Conservation (phyloP, 2,888 invertebrate genomes). For the Yponomeuta malinellus region DNA sequence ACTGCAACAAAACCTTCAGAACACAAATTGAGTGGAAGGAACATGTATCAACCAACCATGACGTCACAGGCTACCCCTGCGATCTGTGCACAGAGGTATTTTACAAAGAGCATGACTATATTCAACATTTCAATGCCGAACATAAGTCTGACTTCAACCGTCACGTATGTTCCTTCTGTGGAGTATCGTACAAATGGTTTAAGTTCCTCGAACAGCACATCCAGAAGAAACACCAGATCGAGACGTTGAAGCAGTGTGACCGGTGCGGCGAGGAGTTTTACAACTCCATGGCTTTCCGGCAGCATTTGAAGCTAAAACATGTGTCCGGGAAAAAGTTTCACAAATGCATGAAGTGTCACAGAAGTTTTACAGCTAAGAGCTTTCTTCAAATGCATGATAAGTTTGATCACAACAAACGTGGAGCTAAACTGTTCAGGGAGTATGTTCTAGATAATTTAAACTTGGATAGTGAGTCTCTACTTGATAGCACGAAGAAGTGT, state of each 20-base stretch:
- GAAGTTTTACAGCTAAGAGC: conserved; percentile 12
- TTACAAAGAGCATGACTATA: conserved; percentile 6
- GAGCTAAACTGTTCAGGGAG: background rate
- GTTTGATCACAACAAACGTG: conserved; percentile 10
- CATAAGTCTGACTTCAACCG: conserved; percentile 13
- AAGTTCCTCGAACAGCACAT: conserved; percentile 13
- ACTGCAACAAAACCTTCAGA: background rate
- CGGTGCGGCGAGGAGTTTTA: conserved; percentile 14
- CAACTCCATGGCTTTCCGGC: conserved; percentile 5
- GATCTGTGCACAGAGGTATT: conserved; percentile 7
- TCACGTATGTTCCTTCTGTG: conserved; percentile 2
- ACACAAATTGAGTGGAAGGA: background rate
- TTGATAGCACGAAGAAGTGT: background rate
- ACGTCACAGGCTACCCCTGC: background rate
- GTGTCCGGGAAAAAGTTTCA: background rate
- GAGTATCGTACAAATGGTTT: conserved; percentile 14
- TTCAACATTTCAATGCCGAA: conserved; percentile 10
- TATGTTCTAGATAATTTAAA: background rate
- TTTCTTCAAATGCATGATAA: conserved; percentile 7
- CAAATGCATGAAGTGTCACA: conserved; percentile 11
- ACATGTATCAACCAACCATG: background rate
- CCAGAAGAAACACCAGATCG: conserved; percentile 9
- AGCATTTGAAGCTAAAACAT: conserved; percentile 9
- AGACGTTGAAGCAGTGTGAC: conserved; percentile 6
- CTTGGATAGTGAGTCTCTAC: background rate